These are phyloP conservation scores for Parochlus steinenii DNA, from an alignment of 2,888 invertebrate species.

Conservation along the genomic window DNA sequence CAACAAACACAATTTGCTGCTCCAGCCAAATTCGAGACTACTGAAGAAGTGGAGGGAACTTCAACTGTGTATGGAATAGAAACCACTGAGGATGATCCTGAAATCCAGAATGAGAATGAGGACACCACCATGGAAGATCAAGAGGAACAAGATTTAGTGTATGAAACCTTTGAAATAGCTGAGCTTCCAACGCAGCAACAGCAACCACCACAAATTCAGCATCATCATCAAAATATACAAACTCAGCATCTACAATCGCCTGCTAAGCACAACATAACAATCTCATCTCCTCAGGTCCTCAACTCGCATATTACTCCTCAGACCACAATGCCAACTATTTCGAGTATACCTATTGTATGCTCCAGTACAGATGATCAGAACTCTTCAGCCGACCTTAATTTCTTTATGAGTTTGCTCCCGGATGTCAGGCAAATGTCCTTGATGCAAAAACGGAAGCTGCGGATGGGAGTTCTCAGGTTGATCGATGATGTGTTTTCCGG, in stretches of 20 bases:
- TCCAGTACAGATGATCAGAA: conserved; percentile 9
- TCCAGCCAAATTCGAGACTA: too few species aligned
- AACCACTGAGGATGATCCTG: too few species aligned
- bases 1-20: too few species aligned
- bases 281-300: too few species aligned
- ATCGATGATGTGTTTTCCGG: conserved; percentile 32
- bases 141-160: too few species aligned
- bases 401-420: conserved; percentile 36
- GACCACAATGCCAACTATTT: neutral
- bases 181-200: too few species aligned
- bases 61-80: too few species aligned
- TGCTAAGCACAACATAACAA: too few species aligned
- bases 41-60: too few species aligned
- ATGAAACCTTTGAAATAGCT: too few species aligned
- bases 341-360: conserved; percentile 4
- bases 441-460: conserved; percentile 35
- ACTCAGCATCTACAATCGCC: conserved; percentile 3
- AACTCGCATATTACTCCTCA: neutral
- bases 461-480: conserved; percentile 34
- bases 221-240: conserved; percentile 6
- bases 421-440: conserved; percentile 33
- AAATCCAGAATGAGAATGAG: too few species aligned
- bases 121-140: too few species aligned
- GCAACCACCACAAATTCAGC: neutral
- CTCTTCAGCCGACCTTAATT: conserved; percentile 26